These are phyloP conservation scores for Dermatemys mawii DNA, from an alignment of 2,113 vertebrate genomes.

Conservation along the genomic window DNA sequence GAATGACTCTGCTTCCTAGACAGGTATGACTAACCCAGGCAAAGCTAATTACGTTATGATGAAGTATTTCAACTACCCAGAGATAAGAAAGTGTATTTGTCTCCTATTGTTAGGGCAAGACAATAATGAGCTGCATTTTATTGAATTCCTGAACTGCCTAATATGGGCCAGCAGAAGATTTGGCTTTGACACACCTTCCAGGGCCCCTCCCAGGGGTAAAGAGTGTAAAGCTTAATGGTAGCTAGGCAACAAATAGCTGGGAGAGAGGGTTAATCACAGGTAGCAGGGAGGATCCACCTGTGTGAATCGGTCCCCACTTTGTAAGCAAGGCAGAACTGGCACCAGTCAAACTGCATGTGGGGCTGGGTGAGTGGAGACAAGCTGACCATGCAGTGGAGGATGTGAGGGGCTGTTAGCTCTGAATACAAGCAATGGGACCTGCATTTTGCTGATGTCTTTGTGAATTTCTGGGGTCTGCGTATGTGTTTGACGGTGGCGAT, in stretches of 20 bases:
- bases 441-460: not conserved
- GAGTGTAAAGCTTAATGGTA: accelerated
- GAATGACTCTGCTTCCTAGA: not conserved
- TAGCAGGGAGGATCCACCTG: not conserved
- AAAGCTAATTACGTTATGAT: slow-evolving; percentile 43
- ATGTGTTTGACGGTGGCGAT: accelerated
- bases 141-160: not conserved
- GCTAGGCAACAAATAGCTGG: not conserved
- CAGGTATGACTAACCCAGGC: not conserved
- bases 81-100: not conserved
- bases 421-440: not conserved
- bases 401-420: not conserved
- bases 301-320: not conserved
- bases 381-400: not conserved
- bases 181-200: not conserved
- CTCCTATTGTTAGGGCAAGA: not conserved
- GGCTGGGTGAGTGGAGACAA: not conserved
- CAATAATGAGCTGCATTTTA: not conserved
- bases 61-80: not conserved
- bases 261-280: accelerated
- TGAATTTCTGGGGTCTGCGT: accelerated
- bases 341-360: not conserved
- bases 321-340: not conserved
- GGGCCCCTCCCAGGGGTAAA: not conserved
- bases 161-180: not conserved